Percentiles rank a stretch among this genome's conserved stretches.
These are phyloP conservation scores for Takifugu flavidus DNA, from an alignment of 2,113 vertebrate species.

Conservation along the genomic window DNA sequence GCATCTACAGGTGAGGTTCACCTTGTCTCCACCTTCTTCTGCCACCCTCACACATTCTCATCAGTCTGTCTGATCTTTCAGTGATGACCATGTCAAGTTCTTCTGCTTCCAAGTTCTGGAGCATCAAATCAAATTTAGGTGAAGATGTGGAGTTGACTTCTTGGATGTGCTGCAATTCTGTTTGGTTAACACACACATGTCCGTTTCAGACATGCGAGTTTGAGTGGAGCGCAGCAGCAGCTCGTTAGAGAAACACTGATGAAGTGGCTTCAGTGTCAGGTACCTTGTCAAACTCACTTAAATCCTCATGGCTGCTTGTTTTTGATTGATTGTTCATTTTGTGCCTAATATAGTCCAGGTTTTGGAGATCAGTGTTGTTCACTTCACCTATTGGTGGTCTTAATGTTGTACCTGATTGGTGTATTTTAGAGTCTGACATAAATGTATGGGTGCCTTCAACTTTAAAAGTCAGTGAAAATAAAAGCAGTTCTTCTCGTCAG, in stretches of 20 bases:
- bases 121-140: conserved; percentile 98
- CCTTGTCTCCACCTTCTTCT: not conserved
- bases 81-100: conserved; percentile 97
- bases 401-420: too few species aligned
- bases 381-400: too few species aligned
- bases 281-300: conserved; percentile 28
- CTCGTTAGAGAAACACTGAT: conserved; percentile 93
- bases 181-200: conserved; percentile 1
- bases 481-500: too few species aligned
- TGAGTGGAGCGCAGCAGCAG: conserved; percentile 87
- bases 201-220: conserved; percentile 83
- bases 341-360: too few species aligned
- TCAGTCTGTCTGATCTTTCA: conserved; percentile 44
- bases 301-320: too few species aligned
- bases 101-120: conserved; percentile 99
- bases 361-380: too few species aligned
- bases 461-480: too few species aligned
- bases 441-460: too few species aligned
- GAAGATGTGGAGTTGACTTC: conserved; percentile 37
- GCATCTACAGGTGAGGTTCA: conserved; percentile 84
- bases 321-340: too few species aligned
- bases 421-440: too few species aligned
- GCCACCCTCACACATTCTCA: not conserved
- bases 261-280: conserved; percentile 97
- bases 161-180: not conserved